Base-by-base conservation (phyloP, 2,888 invertebrate species). In the Meiosimyza platycephala region DNA sequence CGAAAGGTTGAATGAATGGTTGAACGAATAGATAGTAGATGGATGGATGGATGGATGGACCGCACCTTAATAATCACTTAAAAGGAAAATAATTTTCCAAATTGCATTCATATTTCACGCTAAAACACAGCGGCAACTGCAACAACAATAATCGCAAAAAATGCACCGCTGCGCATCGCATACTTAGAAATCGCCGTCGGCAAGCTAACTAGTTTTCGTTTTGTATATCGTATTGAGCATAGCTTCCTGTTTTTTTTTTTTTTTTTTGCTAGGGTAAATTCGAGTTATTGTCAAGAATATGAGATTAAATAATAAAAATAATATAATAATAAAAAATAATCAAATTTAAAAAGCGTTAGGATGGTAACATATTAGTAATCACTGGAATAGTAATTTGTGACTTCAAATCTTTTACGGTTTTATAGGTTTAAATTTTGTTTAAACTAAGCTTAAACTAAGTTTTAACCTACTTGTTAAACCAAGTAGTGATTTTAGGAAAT, bases 31-130 rank as follows among this genome's bases (percentile, higher is more conserved):
- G 12, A 22, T n/a, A 60, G 28, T n/a, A 60, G 28, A 22, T 12
- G 7, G 15, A 60, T 48, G 18, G 74, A 76, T 74, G 72, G 74
- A 74, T 66, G 73, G 74, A 76, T 81, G 78, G 78, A 81, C 86
- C 86, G 85, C 86, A 86, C 86, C 86, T 85, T 85, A 81, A 84
- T 85, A 86, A 85, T 86, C 86, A 86, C 85, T 86, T 86, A 86
- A 85, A 85, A 85, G 85, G 84, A 84, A 85, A 85, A 85, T 85
- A 85, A 85, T 84, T 85, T 85, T 80, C 81, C 79, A 85, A 85
- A 85, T 85, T 85, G 84, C 85, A 84, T 84, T 85, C 85, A 85
- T 82, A 84, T 52, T 63, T 70, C 63, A 70, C 52, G 57, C 77
- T 79, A 78, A 70, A 73, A 72, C 74, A 74, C 77, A 77, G 80